phyloP scores from a whole-genome alignment of 2,797 vertebrate genomes.

The Microchirus variegatus region DNA sequence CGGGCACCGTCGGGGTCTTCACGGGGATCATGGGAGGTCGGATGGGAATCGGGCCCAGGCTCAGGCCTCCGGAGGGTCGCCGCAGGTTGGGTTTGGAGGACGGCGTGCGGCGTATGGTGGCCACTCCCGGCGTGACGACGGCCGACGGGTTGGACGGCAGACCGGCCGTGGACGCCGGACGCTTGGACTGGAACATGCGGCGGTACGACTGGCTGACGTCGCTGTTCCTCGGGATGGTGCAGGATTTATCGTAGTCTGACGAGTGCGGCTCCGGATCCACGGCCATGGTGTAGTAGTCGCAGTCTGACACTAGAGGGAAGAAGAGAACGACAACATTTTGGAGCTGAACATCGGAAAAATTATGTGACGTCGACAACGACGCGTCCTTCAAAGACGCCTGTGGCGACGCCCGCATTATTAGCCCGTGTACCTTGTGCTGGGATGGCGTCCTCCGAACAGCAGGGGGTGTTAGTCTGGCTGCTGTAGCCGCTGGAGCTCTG shows the following conservation, averaged over 20 bases:
- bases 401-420: too few species aligned
- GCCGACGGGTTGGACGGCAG: constrained; percentile 85
- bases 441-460: constrained; percentile 91
- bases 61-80: constrained; percentile 67
- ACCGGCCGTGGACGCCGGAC: constrained; percentile 87
- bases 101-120: constrained; percentile 83
- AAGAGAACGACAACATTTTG: neutral
- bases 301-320: constrained; percentile 85
- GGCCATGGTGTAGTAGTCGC: constrained; percentile 90
- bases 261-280: constrained; percentile 82
- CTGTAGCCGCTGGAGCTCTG: constrained; percentile 94
- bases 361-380: too few species aligned
- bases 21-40: constrained; percentile 81
- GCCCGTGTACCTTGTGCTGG: constrained; percentile 83
- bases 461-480: constrained; percentile 92
- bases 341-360: too few species aligned
- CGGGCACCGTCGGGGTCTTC: constrained; percentile 90
- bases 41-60: constrained; percentile 82
- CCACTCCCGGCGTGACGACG: constrained; percentile 85
- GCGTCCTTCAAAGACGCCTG: too few species aligned
- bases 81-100: constrained; percentile 89
- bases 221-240: constrained; percentile 88
- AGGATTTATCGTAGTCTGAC: constrained; percentile 88
- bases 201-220: constrained; percentile 91
- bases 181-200: constrained; percentile 90